phyloP scores from a whole-genome alignment of 2,888 invertebrate species.

The Chaetogeoica ovagalla region DNA sequence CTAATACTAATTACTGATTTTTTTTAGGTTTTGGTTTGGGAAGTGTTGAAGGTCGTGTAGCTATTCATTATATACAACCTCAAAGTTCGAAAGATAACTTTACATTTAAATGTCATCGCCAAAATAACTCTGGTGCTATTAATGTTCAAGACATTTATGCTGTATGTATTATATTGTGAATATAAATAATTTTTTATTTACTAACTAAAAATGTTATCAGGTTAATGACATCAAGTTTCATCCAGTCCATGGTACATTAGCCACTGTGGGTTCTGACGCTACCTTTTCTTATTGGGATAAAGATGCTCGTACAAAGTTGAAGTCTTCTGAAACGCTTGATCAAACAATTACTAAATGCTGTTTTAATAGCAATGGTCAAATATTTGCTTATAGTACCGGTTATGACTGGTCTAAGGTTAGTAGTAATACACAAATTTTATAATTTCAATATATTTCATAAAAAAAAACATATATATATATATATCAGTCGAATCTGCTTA shows the following conservation, averaged over 20 bases:
- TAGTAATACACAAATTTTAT: neutral
- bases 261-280: constrained; percentile 97
- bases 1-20: neutral
- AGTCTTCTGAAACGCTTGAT: constrained; percentile 92
- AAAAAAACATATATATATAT: too few species aligned
- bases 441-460: too few species aligned
- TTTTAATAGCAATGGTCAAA: constrained; percentile 94
- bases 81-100: constrained; percentile 97
- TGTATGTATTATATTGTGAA: constrained; percentile 57
- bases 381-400: constrained; percentile 95
- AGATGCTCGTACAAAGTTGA: constrained; percentile 96
- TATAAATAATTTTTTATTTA: neutral
- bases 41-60: constrained; percentile 95
- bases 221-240: constrained; percentile 96
- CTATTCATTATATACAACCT: constrained; percentile 95
- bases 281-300: constrained; percentile 99
- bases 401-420: constrained; percentile 98
- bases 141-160: constrained; percentile 82
- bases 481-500: too few species aligned
- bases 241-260: constrained; percentile 93
- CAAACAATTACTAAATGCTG: constrained; percentile 90
- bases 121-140: constrained; percentile 71
- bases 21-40: constrained; percentile 83
- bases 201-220: constrained; percentile 59
- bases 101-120: constrained; percentile 97